Evolutionary conservation across 2,113 vertebrate genomes (phyloP), one percentile per base, ranked within the genome.

Genomic region (Melanerpes aurifrons): DNA sequence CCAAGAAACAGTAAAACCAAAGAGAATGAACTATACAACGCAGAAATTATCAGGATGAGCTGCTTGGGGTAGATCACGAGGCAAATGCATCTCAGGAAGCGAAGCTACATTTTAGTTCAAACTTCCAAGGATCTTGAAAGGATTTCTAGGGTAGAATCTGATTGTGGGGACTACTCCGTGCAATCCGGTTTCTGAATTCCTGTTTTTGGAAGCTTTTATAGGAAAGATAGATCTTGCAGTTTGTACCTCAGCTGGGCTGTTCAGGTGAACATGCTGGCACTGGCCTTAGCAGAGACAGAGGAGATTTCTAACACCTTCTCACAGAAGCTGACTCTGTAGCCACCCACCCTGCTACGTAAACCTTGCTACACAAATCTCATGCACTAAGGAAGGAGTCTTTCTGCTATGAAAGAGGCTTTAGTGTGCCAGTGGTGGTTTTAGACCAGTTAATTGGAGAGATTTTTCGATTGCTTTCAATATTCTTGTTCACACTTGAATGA

Each of bases 91-190:
- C 35, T 82, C n/a, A 50, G 22, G 19, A n/a, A 53, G 45, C 13
- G 9, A 71, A 86, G 14, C 20, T 68, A 6, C 1, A 0, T 56
- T 88, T 83, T 76, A 86, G 70, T 92, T 92, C 24, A 63, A 13
- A 16, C 80, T 88, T 83, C 24, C 31, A 67, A 26, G 32, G 31
- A 28, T 2, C 5, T 47, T 29, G n/a, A 69, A 61, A 63, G 22
- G 53, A 77, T 77, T 95, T 74, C 10, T 22, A 56, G 29, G 22
- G 1, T 7, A 6, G 29, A 66, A 53, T 4, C 20, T 22, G 75
- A 9, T 10, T 45, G 10, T 16, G 22, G 31, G 15, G 9, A 54
- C 15, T 19, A 14, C 19, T 57, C 10, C 12, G 6, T 0, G 0
- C 16, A 50, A 5, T 24, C 25, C 53, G 31, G 21, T 29, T 35